Evolutionary conservation across 1,140 invertebrate species (phyloP), one percentile per base, ranked within the genome.

Genomic region (Apis florea): DNA sequence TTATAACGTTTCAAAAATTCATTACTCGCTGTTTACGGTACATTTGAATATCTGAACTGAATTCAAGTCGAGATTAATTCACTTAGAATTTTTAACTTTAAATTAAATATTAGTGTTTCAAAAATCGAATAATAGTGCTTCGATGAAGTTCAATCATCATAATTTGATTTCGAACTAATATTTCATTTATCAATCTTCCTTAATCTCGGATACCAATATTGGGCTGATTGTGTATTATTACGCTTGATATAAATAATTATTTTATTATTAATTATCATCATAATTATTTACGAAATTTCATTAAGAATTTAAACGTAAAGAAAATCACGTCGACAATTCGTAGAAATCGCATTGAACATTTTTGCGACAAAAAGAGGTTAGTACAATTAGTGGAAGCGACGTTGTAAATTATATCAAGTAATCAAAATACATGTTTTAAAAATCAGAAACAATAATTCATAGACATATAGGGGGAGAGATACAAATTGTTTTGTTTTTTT

Each of bases 191-290:
- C 21, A 12, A 67, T 67, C 64, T 47, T 47, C 19, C 21, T 67
- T 13, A 21, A 66, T 66, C 31, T 21, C 31, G 19, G 1, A 47
- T 12, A 1, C 12, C 12, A 3, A 15, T 66, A n/a, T 21, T 66
- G 40, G 12, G 47, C 47, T n/a, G 2, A 47, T 13, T 12, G 12
- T n/a, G 47, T 11, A n/a, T 79, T 80, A 80, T 86, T 77, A 81
- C 83, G 53, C 59, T 54, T 56, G 24, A 6, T 9, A 63, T 5
- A 15, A 40, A 21, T 67, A 53, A 13, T 15, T 47, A 56, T 67
- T 24, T 13, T 66, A 21, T 13, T 66, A 21, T 10, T 11, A 56
- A 59, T 31, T 31, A 31, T 31, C 2, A 4, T 40, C 5, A 40
- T 40, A 53, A 21, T 66, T 21, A 11, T 58, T 58, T 66, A 53